Percentiles rank a stretch among this genome's conserved stretches.
These are phyloP conservation scores for Coilia nasus DNA, from an alignment of 2,797 vertebrate species.

Conservation along the genomic window DNA sequence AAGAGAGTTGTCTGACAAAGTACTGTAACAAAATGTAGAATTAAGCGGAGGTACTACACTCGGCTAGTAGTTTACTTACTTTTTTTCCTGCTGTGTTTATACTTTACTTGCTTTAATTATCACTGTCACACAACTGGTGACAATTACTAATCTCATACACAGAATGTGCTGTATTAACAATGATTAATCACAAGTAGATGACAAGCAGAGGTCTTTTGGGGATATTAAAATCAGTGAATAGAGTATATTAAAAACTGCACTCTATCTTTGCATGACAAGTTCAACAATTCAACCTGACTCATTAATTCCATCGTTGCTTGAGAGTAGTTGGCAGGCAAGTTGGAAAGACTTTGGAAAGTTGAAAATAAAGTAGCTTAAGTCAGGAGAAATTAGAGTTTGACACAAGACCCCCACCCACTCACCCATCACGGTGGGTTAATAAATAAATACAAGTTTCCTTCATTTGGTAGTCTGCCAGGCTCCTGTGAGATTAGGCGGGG, in stretches of 20 bases:
- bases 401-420: not conserved
- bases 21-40: no score
- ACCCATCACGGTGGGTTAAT: not conserved
- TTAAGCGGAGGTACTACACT: no score
- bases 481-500: not conserved
- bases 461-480: not conserved
- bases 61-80: no score
- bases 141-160: no score
- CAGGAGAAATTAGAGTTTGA: not conserved
- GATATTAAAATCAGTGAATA: not conserved
- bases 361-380: not conserved
- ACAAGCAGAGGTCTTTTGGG: not conserved
- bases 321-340: not conserved
- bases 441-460: not conserved
- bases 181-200: not conserved
- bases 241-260: not conserved
- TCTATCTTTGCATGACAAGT: not conserved
- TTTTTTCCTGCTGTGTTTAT: no score
- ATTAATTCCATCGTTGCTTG: not conserved
- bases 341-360: not conserved
- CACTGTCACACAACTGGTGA: no score
- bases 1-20: no score
- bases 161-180: not conserved
- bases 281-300: not conserved
- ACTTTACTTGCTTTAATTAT: no score